phyloP scores from a whole-genome alignment of 2,113 vertebrate species.

The Alligator mississippiensis region DNA sequence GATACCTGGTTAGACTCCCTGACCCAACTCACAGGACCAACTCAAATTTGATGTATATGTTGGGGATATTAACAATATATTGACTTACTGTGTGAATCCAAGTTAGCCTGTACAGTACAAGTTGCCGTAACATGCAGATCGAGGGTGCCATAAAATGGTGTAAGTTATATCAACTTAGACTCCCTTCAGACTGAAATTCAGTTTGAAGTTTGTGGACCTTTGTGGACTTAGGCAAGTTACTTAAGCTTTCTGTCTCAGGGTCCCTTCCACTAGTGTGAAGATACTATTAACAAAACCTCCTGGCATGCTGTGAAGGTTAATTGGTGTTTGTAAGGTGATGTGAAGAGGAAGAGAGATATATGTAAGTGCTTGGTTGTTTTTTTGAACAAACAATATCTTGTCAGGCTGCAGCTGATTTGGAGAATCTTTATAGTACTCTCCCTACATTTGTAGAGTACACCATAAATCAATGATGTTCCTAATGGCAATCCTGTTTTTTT shows the following conservation, averaged over 20 bases:
- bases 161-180: not conserved
- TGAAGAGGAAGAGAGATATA: slow-evolving; percentile 33
- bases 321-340: slow-evolving; percentile 21
- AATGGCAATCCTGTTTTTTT: slow-evolving; percentile 52
- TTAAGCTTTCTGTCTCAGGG: slow-evolving; percentile 27
- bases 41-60: not conserved
- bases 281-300: not conserved
- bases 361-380: not conserved
- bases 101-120: not conserved
- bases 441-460: not conserved
- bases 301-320: slow-evolving; percentile 14
- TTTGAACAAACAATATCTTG: not conserved
- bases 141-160: not conserved
- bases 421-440: not conserved
- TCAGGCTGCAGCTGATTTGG: not conserved
- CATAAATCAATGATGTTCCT: slow-evolving; percentile 5
- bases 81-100: not conserved
- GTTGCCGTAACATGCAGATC: not conserved
- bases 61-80: not conserved
- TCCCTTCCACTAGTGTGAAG: not conserved
- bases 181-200: not conserved
- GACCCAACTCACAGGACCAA: not conserved
- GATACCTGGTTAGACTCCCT: not conserved
- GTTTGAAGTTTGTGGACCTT: not conserved
- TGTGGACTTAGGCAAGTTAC: not conserved